A percentile compares a stretch with the other conserved stretches of the same genome.
Evolutionary conservation across 2,888 invertebrate species (phyloP).

Genomic region (Amblyjoppa fuscipennis): DNA sequence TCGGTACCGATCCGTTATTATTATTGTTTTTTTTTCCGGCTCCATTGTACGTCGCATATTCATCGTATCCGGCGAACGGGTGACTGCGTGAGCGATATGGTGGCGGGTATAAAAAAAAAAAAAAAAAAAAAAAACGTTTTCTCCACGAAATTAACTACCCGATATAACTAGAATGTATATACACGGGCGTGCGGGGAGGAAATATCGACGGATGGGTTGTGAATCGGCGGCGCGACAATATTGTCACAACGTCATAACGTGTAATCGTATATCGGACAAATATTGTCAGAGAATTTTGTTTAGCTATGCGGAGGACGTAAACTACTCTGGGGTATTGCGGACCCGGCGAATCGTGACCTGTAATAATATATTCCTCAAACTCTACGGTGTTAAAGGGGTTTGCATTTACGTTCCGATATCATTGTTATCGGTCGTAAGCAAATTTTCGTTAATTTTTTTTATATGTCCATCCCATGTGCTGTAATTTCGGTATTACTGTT

Average conservation of each 20-base stretch:
- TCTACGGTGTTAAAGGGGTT: conserved; percentile 12
- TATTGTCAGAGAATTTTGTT: conserved; percentile 64
- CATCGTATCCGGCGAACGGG: background rate
- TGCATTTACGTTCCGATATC: background rate
- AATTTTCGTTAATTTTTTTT: no score
- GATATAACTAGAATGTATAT: background rate
- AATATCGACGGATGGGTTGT: conserved; percentile 16
- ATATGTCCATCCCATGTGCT: no score
- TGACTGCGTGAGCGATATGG: background rate
- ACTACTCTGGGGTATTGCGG: background rate
- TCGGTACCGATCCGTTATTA: background rate
- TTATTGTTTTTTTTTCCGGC: conserved; percentile 1
- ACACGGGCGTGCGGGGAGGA: background rate
- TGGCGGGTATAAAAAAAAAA: background rate
- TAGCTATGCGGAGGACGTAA: conserved; percentile 14
- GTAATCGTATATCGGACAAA: conserved; percentile 66
- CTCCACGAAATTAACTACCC: conserved; percentile 14
- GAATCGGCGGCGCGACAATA: conserved; percentile 48
- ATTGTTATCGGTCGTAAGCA: background rate
- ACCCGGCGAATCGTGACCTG: conserved; percentile 44
- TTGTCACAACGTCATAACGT: conserved; percentile 64
- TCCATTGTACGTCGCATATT: conserved; percentile 2
- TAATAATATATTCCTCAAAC: conserved; percentile 60
- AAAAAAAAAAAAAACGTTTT: conserved; percentile 3
- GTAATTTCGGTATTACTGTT: no score